phyloP scores from a whole-genome alignment of 2,797 vertebrate genomes.

The Chiloscyllium punctatum region DNA sequence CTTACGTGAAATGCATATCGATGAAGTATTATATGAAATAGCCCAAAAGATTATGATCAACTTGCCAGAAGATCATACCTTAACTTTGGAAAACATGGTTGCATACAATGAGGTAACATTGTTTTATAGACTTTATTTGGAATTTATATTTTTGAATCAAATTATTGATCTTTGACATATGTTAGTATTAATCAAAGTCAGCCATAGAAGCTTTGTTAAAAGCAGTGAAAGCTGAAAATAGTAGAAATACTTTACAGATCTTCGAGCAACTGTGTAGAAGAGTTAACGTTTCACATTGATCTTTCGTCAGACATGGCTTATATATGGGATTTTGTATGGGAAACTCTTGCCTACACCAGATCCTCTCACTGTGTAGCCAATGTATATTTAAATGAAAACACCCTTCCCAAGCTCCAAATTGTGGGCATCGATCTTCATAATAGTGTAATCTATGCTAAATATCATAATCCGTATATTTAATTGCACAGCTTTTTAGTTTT shows the following conservation, averaged over 20 bases:
- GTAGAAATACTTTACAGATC: neutral
- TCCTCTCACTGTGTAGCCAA: neutral
- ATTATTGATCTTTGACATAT: neutral
- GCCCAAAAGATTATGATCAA: slow-evolving; percentile 60
- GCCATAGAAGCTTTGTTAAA: neutral
- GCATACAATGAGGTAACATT: slow-evolving; percentile 59
- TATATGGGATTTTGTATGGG: neutral
- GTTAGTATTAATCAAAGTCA: neutral
- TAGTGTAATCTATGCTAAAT: too few relatives aligned
- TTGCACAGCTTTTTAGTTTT: too few relatives aligned
- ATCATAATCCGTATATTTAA: too few relatives aligned
- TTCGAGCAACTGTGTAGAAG: neutral
- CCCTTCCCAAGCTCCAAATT: neutral
- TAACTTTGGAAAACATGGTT: slow-evolving; percentile 58
- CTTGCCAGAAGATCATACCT: slow-evolving; percentile 54
- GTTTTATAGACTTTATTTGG: neutral
- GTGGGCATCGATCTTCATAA: too few relatives aligned
- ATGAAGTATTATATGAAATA: slow-evolving; percentile 62
- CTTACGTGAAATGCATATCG: slow-evolving; percentile 60
- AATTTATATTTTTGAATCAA: neutral
- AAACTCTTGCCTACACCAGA: neutral
- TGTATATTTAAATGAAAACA: neutral
- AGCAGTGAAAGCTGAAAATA: neutral
- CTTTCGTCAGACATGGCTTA: neutral
- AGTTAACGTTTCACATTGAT: neutral